Conservation (phyloP, 2,888 invertebrate genomes). For the Cancer borealis region DNA sequence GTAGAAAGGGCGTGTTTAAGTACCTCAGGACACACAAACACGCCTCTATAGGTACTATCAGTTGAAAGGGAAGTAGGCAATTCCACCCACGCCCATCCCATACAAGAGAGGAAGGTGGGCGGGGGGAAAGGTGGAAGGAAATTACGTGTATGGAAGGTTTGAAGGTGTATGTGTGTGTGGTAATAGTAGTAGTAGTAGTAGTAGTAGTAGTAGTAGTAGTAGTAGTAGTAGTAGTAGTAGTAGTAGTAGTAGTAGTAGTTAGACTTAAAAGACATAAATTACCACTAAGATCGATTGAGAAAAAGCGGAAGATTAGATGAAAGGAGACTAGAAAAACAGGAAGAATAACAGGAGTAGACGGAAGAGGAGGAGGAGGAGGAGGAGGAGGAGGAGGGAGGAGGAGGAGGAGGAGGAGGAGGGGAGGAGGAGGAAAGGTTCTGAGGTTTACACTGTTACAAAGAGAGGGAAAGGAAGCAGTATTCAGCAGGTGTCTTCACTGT, state of each 20-base stretch:
- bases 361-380: too few species aligned
- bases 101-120: not conserved
- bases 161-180: not conserved
- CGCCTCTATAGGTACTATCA: not conserved
- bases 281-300: not conserved
- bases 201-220: not conserved
- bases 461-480: not conserved
- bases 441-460: not conserved
- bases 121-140: not conserved
- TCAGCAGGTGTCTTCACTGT: conserved; percentile 14
- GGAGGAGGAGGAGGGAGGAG: too few species aligned
- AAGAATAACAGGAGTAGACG: not conserved
- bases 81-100: conserved; percentile 29
- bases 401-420: not conserved
- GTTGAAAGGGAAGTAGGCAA: conserved; percentile 20
- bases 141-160: not conserved
- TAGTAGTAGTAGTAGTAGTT: not conserved
- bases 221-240: not conserved
- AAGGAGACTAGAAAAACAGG: not conserved
- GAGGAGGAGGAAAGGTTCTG: not conserved
- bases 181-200: too few species aligned
- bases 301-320: not conserved
- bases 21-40: not conserved
- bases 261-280: too few species aligned
- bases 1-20: not conserved